phyloP scores from a whole-genome alignment of 2,888 invertebrate genomes.

The Oscheius onirici region DNA sequence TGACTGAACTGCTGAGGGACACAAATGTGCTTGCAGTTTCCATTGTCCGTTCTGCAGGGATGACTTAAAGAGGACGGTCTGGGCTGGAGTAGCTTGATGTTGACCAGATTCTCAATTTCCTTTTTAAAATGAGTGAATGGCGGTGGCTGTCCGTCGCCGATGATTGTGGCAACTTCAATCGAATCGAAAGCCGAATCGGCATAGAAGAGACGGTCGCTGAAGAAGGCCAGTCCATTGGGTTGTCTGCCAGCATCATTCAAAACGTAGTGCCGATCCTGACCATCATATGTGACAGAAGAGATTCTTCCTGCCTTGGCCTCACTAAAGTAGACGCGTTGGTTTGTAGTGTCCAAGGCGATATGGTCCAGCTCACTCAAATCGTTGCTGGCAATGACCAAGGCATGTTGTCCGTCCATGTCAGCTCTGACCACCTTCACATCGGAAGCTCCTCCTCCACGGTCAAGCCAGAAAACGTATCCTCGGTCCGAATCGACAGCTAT shows the following conservation, averaged over 20 bases:
- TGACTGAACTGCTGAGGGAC: conserved; percentile 84
- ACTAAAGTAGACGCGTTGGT: conserved; percentile 87
- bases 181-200: conserved; percentile 86
- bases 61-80: conserved; percentile 78
- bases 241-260: conserved; percentile 68
- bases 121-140: conserved; percentile 81
- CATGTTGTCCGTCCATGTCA: conserved; percentile 88
- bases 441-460: conserved; percentile 81
- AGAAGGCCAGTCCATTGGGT: conserved; percentile 68
- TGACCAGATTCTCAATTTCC: conserved; percentile 80
- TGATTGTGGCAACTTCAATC: conserved; percentile 65
- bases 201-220: conserved; percentile 74
- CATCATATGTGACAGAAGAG: conserved; percentile 69
- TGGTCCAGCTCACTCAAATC: conserved; percentile 77
- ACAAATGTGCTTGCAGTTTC: conserved; percentile 93
- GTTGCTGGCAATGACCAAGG: conserved; percentile 73
- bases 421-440: conserved; percentile 78
- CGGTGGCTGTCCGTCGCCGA: conserved; percentile 63
- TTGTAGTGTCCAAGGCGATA: conserved; percentile 82
- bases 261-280: conserved; percentile 69
- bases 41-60: conserved; percentile 86
- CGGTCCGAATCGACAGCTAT: conserved; percentile 91
- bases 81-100: conserved; percentile 87
- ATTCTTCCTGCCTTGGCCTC: conserved; percentile 73
- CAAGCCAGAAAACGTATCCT: conserved; percentile 94